Base-by-base conservation (phyloP, 2,888 invertebrate genomes). In the Sialis fuliginosa region DNA sequence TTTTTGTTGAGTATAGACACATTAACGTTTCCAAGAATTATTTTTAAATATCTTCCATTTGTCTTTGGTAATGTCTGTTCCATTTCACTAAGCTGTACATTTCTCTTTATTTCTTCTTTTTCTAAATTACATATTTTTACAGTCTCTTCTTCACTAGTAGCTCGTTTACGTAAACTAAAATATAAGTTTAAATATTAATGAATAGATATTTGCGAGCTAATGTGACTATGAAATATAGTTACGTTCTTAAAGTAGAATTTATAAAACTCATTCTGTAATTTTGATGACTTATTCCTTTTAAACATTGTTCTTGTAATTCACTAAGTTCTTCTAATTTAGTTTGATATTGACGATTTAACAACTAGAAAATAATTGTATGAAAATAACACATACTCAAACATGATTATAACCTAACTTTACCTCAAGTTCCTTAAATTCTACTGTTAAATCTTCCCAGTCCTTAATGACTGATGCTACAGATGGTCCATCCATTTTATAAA, bases 21-120 rank as follows among this genome's bases (percentile, higher is more conserved):
- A 68, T 97, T 96, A 42, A 98, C 92, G 65, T 90, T 90, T 54
- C 98, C 98, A 50, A 98, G 75, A 63, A 98, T 97, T 59, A 97
- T 91, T 67, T 81, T 81, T 55, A 92, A 71, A 65, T 98, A 98
- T 52, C 81, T 71, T 60, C 95, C 92, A 68, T 92, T 87, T 62
- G 84, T 81, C 64, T 91, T 90, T 9, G 97, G 97, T 56, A 97
- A 69, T 13, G 86, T 84, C 59, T 93, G 87, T 62, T 95, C 92
- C 58, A 97, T 87, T 63, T 95, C 93, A 57, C 83, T 77, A 44
- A 96, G 69, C 64, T 89, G 86, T 35, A 83, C 82, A 65, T 86
- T 83, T 55, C 91, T 75, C 60, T 88, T 84, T 56, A 80, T 70
- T 55, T 93, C 79, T 59, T 85, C 83, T 58, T 81, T 82, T 56